Evolutionary conservation across 2,888 invertebrate genomes (phyloP).

Genomic region (Drosophila affinis): DNA sequence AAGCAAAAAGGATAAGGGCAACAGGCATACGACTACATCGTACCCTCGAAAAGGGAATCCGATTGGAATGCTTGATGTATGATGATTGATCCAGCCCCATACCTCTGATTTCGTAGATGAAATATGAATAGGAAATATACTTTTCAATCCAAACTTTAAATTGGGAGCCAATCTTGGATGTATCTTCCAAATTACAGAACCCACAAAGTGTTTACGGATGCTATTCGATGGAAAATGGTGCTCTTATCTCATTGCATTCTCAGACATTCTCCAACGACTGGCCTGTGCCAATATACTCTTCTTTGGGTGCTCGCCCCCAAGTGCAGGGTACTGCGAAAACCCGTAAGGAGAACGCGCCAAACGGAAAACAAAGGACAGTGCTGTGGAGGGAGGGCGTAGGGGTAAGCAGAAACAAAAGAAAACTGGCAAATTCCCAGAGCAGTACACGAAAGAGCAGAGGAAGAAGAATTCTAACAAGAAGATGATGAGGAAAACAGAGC

Average conservation of each 20-base stretch:
- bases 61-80: too few species aligned
- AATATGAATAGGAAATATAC: too few species aligned
- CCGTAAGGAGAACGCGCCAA: not conserved
- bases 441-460: not conserved
- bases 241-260: too few species aligned
- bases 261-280: not conserved
- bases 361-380: not conserved
- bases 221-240: too few species aligned
- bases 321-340: not conserved
- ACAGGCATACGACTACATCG: not conserved
- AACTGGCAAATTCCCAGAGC: not conserved
- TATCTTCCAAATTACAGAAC: too few species aligned
- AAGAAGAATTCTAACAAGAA: not conserved
- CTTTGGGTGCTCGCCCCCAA: not conserved
- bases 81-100: too few species aligned
- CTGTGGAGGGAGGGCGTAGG: not conserved
- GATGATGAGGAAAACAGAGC: not conserved
- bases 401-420: not conserved
- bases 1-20: conserved; percentile 16
- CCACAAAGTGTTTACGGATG: too few species aligned
- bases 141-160: too few species aligned
- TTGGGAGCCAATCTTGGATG: too few species aligned
- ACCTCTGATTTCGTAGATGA: too few species aligned
- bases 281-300: not conserved
- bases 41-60: not conserved